A percentile compares a stretch with the other conserved stretches of the same genome.
Evolutionary conservation across 2,797 vertebrate genomes (phyloP).

Genomic region (Craterocephalus amniculus): DNA sequence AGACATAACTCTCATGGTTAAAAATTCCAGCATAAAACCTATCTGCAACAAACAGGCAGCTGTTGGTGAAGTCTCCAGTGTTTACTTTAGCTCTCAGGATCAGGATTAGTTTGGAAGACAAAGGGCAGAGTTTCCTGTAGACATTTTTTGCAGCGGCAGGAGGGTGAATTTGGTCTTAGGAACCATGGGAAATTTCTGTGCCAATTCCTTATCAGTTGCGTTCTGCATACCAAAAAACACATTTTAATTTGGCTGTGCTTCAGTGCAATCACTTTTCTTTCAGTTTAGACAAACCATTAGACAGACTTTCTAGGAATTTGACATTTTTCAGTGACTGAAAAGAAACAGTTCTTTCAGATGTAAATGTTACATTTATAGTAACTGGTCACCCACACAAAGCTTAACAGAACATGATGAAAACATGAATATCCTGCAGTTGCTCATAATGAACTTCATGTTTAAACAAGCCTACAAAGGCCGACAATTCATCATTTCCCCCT

Average conservation of each 20-base stretch:
- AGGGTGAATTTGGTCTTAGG: slow-evolving; percentile 30
- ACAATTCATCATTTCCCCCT: background rate
- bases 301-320: background rate
- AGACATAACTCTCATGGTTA: slow-evolving; percentile 24
- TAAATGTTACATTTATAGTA: too few relatives aligned
- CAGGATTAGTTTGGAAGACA: slow-evolving; percentile 65
- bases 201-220: slow-evolving; percentile 7
- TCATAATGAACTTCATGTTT: background rate
- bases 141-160: slow-evolving; percentile 41
- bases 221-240: slow-evolving; percentile 11
- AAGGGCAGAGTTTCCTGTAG: slow-evolving; percentile 69
- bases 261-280: background rate
- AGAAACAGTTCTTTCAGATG: too few relatives aligned
- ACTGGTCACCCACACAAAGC: background rate
- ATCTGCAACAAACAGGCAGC: slow-evolving; percentile 48
- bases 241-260: slow-evolving; percentile 2
- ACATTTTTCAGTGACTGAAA: too few relatives aligned
- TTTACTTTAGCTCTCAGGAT: slow-evolving; percentile 70
- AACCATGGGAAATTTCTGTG: slow-evolving; percentile 5
- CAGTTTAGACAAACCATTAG: background rate
- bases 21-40: slow-evolving; percentile 30
- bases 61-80: slow-evolving; percentile 41
- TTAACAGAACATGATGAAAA: background rate
- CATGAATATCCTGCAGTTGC: background rate
- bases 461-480: background rate